A percentile compares a stretch with the other conserved stretches of the same genome.
phyloP scores from a whole-genome alignment of 2,113 vertebrate species.

The Lutjanus erythropterus region DNA sequence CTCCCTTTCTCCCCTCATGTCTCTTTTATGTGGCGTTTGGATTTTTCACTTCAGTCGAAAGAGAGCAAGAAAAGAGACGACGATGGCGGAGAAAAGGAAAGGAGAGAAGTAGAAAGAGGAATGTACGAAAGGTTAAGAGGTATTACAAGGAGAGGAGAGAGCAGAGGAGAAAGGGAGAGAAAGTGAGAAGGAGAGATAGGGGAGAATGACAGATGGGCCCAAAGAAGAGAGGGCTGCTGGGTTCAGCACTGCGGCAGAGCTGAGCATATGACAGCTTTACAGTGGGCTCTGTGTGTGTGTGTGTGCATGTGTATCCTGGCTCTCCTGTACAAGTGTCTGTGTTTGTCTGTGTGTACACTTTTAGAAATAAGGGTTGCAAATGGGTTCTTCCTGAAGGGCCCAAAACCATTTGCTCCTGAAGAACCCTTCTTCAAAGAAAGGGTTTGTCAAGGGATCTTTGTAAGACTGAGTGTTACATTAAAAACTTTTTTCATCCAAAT shows the following conservation, averaged over 20 bases:
- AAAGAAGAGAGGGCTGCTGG: slow-evolving; percentile 70
- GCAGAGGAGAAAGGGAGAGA: slow-evolving; percentile 8
- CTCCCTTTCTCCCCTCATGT: not conserved
- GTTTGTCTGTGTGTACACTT: slow-evolving; percentile 3
- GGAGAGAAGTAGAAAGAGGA: not conserved
- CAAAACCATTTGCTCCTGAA: too few relatives aligned
- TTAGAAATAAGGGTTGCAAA: too few relatives aligned
- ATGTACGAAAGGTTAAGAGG: slow-evolving; percentile 41
- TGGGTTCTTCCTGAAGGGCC: too few relatives aligned
- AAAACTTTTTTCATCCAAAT: too few relatives aligned
- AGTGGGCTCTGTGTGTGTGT: slow-evolving; percentile 50
- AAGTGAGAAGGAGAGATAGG: slow-evolving; percentile 30
- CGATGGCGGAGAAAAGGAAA: not conserved
- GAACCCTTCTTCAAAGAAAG: too few relatives aligned
- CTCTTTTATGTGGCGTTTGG: slow-evolving; percentile 47
- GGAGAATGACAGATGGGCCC: slow-evolving; percentile 75
- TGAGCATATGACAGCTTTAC: slow-evolving; percentile 76
- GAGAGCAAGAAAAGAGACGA: slow-evolving; percentile 2
- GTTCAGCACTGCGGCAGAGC: slow-evolving; percentile 77
- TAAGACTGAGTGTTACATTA: too few relatives aligned
- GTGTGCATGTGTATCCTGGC: slow-evolving; percentile 23
- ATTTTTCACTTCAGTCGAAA: slow-evolving; percentile 38
- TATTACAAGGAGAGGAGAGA: slow-evolving; percentile 49
- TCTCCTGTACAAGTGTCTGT: slow-evolving; percentile 7
- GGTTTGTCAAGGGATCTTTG: too few relatives aligned